Evolutionary conservation across 1,140 invertebrate species (phyloP), one percentile per base, ranked within the genome.

Genomic region (Rhizoglyphus robini): DNA sequence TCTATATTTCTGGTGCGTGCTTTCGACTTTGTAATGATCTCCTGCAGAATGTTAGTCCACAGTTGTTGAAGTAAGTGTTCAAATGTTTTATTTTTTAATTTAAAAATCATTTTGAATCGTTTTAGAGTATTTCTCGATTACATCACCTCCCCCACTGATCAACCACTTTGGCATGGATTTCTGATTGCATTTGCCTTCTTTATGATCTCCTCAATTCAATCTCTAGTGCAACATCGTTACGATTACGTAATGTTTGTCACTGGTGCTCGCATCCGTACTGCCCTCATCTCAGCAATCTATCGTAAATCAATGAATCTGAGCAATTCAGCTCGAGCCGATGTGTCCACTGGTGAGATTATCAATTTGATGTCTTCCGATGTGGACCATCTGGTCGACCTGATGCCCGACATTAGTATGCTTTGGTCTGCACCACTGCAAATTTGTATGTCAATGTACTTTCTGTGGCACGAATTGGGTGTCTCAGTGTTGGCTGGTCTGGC

Each of bases 91-190:
- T n/a, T n/a, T n/a, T n/a, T n/a, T n/a, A n/a, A n/a, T n/a, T n/a
- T n/a, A n/a, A n/a, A n/a, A n/a, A n/a, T n/a, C n/a, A n/a, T n/a
- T n/a, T n/a, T n/a, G n/a, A 51, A 8, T 5, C 20, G 29, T 30
- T 60, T 8, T 4, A 8, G 20, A 78, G 25, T 83, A 88, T 69
- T 76, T 82, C 1, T 70, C n/a, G n/a, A n/a, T n/a, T n/a, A n/a
- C n/a, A n/a, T n/a, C n/a, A n/a, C n/a, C n/a, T n/a, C n/a, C n/a
- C n/a, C n/a, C n/a, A n/a, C n/a, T n/a, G n/a, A n/a, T n/a, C n/a
- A n/a, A n/a, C n/a, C n/a, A n/a, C n/a, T 82, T 69, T 95, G 91
- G 90, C 87, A 87, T 74, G 92, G 91, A 27, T 88, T 86, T 68
- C 74, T 92, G 3, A 95, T 89, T 76, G 84, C 89, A 0, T 74